Evolutionary conservation across 2,888 invertebrate species (phyloP).

Genomic region (Halictus ligatus): DNA sequence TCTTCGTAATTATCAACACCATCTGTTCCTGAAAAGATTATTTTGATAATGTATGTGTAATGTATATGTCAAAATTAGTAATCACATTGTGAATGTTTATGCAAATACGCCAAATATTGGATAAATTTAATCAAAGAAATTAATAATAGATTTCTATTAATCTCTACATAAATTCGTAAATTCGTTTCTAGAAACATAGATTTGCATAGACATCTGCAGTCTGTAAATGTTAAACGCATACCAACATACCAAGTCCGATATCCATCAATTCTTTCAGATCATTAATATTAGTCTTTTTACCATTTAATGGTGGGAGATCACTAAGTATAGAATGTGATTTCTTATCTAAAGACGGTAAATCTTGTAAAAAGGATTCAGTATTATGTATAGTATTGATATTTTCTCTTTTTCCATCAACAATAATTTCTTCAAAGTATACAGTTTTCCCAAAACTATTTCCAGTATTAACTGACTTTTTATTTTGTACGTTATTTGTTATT

Average conservation of each 20-base stretch:
- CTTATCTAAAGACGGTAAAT: constrained; percentile 77
- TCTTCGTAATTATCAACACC: constrained; percentile 79
- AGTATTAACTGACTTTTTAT: constrained; percentile 72
- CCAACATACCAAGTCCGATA: constrained; percentile 77
- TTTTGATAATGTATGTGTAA: background rate
- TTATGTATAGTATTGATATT: constrained; percentile 75
- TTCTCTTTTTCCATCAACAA: constrained; percentile 80
- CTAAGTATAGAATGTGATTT: constrained; percentile 80
- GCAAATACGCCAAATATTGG: background rate
- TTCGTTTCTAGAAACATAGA: background rate
- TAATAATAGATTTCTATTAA: background rate
- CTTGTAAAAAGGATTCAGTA: constrained; percentile 75
- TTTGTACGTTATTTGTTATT: constrained; percentile 79
- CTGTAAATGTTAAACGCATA: background rate
- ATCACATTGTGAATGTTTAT: background rate
- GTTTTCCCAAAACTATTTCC: constrained; percentile 79
- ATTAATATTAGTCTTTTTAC: constrained; percentile 81
- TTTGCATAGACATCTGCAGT: background rate
- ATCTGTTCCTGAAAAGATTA: constrained; percentile 70
- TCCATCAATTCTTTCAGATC: constrained; percentile 82
- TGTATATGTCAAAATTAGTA: background rate
- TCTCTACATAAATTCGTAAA: background rate
- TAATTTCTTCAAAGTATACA: constrained; percentile 82
- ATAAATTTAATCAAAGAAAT: background rate
- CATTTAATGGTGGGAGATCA: constrained; percentile 82